Percentiles rank a stretch among this genome's conserved stretches.
These are phyloP conservation scores for Phoebastria nigripes DNA, from an alignment of 2,797 vertebrate genomes.

Conservation along the genomic window DNA sequence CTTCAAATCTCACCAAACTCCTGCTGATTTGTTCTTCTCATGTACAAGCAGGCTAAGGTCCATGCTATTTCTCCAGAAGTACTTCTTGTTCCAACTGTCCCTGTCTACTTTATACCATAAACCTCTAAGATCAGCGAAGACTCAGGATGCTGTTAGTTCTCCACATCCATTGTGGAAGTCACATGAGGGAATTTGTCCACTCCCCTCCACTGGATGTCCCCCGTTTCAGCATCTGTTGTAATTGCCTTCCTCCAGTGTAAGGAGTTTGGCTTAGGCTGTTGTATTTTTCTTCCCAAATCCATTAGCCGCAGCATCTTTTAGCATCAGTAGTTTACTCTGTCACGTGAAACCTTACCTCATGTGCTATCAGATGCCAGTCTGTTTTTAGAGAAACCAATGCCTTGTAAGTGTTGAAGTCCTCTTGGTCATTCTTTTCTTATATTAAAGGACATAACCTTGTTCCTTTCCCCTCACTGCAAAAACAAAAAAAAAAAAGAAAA, in stretches of 20 bases:
- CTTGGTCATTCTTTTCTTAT: background rate
- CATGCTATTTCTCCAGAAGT: background rate
- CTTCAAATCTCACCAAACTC: background rate
- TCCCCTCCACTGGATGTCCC: fast-evolving
- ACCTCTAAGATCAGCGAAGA: background rate
- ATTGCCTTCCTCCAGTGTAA: background rate
- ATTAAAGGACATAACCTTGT: background rate
- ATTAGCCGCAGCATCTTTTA: background rate
- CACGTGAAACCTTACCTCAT: background rate
- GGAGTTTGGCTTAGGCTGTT: background rate
- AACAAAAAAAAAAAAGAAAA: background rate
- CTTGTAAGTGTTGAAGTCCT: background rate
- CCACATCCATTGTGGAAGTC: background rate
- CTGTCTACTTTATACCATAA: background rate
- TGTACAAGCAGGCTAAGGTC: background rate
- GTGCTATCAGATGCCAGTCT: background rate
- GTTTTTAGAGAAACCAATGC: background rate
- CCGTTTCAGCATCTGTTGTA: background rate
- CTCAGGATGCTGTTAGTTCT: background rate
- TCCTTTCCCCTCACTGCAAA: background rate
- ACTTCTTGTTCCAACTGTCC: background rate
- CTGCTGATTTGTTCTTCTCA: background rate
- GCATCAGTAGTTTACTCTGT: background rate
- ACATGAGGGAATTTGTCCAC: background rate
- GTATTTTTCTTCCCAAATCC: background rate